Evolutionary conservation across 2,888 invertebrate genomes (phyloP), one percentile per base, ranked within the genome.

Genomic region (Mythimna loreyi): DNA sequence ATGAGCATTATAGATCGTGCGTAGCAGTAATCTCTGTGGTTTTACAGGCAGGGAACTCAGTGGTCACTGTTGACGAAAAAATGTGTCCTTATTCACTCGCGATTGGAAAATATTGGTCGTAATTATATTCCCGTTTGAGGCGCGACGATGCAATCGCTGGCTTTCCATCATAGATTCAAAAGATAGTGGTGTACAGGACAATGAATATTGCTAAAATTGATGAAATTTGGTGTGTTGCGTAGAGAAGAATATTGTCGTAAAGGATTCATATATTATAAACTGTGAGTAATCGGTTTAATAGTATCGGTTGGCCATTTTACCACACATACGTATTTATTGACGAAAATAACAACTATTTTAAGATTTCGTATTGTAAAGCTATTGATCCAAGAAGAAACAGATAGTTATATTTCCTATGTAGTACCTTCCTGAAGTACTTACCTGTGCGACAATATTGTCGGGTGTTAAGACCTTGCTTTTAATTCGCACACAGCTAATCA

Each of bases 111-210:
- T 85, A 74, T 78, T 81, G 49, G 67, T 75, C 55, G 25, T 78
- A 73, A 80, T 75, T 64, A 52, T 75, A 81, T 78, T 60, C 63
- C 60, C 58, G 71, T 52, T 66, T 80, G 76, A 84, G 71, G 77
- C 63, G 72, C 77, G 78, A 91, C 84, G 85, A 90, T 91, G 91
- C 83, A 87, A 85, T 82, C 84, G 66, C 84, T 87, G 70, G 82
- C 76, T 78, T 88, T 86, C 72, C 87, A 87, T 84, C 86, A 88
- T 72, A 83, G 87, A 86, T 91, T 87, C 80, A 89, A 89, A 89
- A 92, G 87, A 88, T 89, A 89, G 87, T 84, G 75, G 79, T 86
- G 80, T 68, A 76, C 82, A 83, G 80, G 81, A 91, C 85, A 80
- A 90, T 93, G 92, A 85, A 72, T 86, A 81, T 78, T 82, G 85